Evolutionary conservation across 2,888 invertebrate genomes (phyloP).

Genomic region (Palloptera scutellata): DNA sequence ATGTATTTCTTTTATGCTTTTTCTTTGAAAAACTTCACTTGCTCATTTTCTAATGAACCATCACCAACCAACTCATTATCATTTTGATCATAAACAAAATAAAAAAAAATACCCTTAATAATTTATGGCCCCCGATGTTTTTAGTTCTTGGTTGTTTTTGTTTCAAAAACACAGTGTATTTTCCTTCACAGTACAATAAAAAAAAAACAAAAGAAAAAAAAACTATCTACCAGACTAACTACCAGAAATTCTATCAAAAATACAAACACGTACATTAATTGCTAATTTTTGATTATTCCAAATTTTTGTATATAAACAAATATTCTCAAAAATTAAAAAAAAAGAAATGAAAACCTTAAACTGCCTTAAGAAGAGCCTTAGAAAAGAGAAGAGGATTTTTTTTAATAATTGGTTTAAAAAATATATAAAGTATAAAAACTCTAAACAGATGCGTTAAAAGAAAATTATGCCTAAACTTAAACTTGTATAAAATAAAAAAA

Average conservation of each 20-base stretch:
- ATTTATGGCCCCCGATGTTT: no score
- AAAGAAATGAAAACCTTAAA: slow-evolving; percentile 35
- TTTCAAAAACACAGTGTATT: background rate
- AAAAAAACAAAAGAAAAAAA: background rate
- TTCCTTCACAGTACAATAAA: background rate
- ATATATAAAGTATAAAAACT: slow-evolving; percentile 34
- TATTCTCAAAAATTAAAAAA: slow-evolving; percentile 30
- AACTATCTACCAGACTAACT: slow-evolving; percentile 19
- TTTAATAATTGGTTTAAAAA: slow-evolving; percentile 50
- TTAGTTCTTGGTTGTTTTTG: background rate
- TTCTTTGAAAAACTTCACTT: slow-evolving; percentile 15
- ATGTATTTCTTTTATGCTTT: slow-evolving; percentile 7
- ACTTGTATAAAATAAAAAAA: slow-evolving; percentile 31
- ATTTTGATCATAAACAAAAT: no score
- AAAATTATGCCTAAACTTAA: slow-evolving; percentile 30
- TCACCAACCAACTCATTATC: no score
- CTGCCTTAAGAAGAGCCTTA: slow-evolving; percentile 48
- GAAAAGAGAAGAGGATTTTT: slow-evolving; percentile 64
- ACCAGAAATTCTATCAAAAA: slow-evolving; percentile 1
- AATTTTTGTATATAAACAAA: slow-evolving; percentile 26
- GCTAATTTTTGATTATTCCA: slow-evolving; percentile 25
- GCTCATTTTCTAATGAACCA: background rate
- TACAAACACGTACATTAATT: no score
- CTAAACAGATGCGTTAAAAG: slow-evolving; percentile 37
- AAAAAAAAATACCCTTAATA: no score